Percentiles rank a stretch among this genome's conserved stretches.
These are phyloP conservation scores for Yponomeuta evonymella DNA, from an alignment of 2,888 invertebrate genomes.

Conservation along the genomic window DNA sequence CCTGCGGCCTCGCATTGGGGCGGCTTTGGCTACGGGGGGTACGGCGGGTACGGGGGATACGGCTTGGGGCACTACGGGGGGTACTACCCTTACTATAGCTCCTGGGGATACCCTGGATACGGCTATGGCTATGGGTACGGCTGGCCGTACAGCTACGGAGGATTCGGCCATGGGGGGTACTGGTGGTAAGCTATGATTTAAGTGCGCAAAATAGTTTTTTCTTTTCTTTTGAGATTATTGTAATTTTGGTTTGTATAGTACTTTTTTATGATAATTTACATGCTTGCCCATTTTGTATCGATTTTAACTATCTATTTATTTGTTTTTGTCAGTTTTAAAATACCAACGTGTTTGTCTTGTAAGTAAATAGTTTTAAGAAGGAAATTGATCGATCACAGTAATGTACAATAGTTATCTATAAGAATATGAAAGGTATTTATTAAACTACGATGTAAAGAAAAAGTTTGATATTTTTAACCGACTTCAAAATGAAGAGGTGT, in stretches of 20 bases:
- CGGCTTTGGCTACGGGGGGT: constrained; percentile 29
- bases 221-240: not conserved
- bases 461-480: not conserved
- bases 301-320: not conserved
- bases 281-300: constrained; percentile 5
- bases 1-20: constrained; percentile 62
- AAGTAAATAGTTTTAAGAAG: not conserved
- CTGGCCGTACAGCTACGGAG: constrained; percentile 17
- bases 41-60: constrained; percentile 25
- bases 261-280: not conserved
- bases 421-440: not conserved
- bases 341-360: not conserved
- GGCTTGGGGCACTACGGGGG: constrained; percentile 34
- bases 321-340: not conserved
- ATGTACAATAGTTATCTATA: constrained; percentile 2
- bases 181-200: not conserved
- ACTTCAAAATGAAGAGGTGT: not conserved
- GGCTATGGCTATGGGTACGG: constrained; percentile 25
- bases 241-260: not conserved
- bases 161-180: not conserved
- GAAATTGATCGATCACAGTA: not conserved
- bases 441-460: not conserved
- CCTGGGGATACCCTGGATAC: constrained; percentile 21
- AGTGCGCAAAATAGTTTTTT: not conserved
- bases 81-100: constrained; percentile 17